Conservation (phyloP, 2,888 invertebrate genomes). For the Plutella xylostella region DNA sequence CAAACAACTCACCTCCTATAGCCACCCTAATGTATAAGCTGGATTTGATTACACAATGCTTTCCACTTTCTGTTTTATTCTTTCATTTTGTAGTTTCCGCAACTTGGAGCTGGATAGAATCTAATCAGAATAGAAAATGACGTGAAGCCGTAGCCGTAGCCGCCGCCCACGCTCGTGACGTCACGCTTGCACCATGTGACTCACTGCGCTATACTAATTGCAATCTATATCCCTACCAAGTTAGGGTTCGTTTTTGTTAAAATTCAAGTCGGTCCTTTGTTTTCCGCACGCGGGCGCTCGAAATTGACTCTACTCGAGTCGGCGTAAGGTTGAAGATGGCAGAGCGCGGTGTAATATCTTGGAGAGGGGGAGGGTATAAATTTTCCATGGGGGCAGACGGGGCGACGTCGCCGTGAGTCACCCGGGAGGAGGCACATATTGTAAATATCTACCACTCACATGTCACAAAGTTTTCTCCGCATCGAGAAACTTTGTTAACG, state of each 20-base stretch:
- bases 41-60: too few species aligned
- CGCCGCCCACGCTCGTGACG: slow-evolving; percentile 40
- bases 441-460: slow-evolving; percentile 67
- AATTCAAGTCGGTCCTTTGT: slow-evolving; percentile 62
- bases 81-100: neutral
- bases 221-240: slow-evolving; percentile 61
- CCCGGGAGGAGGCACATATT: slow-evolving; percentile 48
- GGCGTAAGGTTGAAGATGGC: slow-evolving; percentile 36
- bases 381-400: slow-evolving; percentile 68
- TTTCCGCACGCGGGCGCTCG: slow-evolving; percentile 28
- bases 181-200: slow-evolving; percentile 60
- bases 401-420: slow-evolving; percentile 67
- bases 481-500: slow-evolving; percentile 69
- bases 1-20: too few species aligned
- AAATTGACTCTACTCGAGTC: slow-evolving; percentile 36
- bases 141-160: slow-evolving; percentile 20
- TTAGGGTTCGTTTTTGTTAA: slow-evolving; percentile 65
- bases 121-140: too few species aligned
- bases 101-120: too few species aligned
- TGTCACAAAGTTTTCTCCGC: slow-evolving; percentile 69
- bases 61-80: neutral
- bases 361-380: slow-evolving; percentile 66
- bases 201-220: slow-evolving; percentile 56
- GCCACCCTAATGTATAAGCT: too few species aligned
- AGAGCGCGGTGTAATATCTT: slow-evolving; percentile 46